A percentile compares a stretch with the other conserved stretches of the same genome.
phyloP scores from a whole-genome alignment of 2,113 vertebrate species.

The Rhinogobius similis region DNA sequence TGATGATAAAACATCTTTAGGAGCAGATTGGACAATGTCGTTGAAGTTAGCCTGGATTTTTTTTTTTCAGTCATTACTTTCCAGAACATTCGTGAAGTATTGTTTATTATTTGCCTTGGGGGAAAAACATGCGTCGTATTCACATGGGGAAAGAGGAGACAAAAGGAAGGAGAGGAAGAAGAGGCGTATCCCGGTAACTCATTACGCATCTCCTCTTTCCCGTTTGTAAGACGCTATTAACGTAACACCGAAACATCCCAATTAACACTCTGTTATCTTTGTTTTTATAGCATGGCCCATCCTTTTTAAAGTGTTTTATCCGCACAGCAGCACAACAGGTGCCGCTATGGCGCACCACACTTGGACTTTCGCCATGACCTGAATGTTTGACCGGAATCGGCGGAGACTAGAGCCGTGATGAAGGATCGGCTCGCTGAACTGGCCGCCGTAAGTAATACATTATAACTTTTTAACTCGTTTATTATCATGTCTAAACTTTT shows the following conservation, averaged over 20 bases:
- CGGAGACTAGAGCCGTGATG: constrained; percentile 71
- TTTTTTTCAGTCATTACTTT: neutral
- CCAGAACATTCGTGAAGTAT: neutral
- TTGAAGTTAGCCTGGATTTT: too few relatives aligned
- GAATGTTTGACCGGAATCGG: constrained; percentile 6
- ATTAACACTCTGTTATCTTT: neutral
- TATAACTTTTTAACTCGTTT: neutral
- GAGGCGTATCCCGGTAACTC: constrained; percentile 33
- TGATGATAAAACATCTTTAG: too few relatives aligned
- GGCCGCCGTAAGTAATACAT: constrained; percentile 76
- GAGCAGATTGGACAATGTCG: too few relatives aligned
- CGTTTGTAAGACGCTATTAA: constrained; percentile 1
- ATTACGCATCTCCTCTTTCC: constrained; percentile 8
- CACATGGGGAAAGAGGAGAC: constrained; percentile 3
- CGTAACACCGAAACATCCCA: neutral
- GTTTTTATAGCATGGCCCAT: neutral
- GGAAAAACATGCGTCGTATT: neutral
- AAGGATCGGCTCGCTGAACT: constrained; percentile 89
- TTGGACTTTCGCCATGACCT: constrained; percentile 28
- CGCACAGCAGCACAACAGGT: neutral
- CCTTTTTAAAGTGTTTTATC: neutral
- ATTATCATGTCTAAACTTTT: neutral
- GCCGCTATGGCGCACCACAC: neutral
- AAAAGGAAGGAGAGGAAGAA: constrained; percentile 26
- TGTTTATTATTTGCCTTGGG: neutral